phyloP scores from a whole-genome alignment of 2,888 invertebrate species.

The Caenorhabditis zanzibari region DNA sequence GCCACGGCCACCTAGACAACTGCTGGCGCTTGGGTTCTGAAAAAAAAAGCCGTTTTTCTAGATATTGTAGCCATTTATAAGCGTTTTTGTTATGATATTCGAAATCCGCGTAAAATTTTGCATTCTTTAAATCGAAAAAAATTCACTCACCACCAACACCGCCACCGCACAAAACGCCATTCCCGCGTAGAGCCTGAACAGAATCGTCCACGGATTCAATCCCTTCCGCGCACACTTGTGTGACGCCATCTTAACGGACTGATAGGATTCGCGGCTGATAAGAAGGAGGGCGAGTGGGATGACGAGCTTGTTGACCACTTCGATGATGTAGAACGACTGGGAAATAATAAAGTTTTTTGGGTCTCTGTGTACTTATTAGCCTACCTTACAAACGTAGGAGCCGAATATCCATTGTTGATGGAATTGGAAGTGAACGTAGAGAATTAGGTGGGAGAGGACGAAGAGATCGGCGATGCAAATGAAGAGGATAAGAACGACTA shows the following conservation, averaged over 20 bases:
- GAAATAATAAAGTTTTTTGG: neutral
- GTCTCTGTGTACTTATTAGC: neutral
- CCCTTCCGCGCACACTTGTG: conserved; percentile 34
- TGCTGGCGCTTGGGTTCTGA: too few relatives aligned
- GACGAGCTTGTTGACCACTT: conserved; percentile 73
- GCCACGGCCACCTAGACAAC: too few relatives aligned
- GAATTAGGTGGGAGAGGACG: conserved; percentile 59
- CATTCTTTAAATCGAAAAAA: too few relatives aligned
- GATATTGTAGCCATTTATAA: too few relatives aligned
- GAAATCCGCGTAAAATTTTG: too few relatives aligned
- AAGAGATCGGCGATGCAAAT: conserved; percentile 69
- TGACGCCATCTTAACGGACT: conserved; percentile 54
- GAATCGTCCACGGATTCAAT: conserved; percentile 14
- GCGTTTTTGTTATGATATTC: too few relatives aligned
- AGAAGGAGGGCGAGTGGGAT: conserved; percentile 72
- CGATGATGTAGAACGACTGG: conserved; percentile 66
- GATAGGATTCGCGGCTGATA: conserved; percentile 69
- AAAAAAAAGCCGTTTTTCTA: too few relatives aligned
- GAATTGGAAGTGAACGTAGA: conserved; percentile 65
- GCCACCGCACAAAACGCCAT: conserved; percentile 36
- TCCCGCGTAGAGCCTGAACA: conserved; percentile 27
- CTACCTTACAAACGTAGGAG: conserved; percentile 51
- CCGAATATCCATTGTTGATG: conserved; percentile 70
- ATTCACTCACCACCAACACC: conserved; percentile 44
- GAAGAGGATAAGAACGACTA: conserved; percentile 64